Conservation (phyloP, 2,113 vertebrate species). For the Ophiodon elongatus region DNA sequence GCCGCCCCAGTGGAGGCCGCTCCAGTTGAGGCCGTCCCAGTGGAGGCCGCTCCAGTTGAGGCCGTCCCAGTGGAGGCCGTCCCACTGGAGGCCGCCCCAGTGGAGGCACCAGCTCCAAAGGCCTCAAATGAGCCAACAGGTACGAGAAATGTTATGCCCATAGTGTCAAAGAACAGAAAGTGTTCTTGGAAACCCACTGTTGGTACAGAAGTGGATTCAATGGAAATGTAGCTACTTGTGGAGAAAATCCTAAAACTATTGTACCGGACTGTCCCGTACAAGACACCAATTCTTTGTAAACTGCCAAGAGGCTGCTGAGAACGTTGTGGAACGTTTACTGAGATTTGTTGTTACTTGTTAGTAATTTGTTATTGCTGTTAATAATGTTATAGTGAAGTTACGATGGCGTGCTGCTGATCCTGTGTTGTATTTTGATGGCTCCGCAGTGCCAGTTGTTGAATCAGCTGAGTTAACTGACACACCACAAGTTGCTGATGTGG, state of each 20-base stretch:
- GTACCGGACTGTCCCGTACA: background rate
- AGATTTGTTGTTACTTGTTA: no score
- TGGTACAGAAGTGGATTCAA: background rate
- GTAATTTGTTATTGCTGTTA: background rate
- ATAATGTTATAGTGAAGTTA: background rate
- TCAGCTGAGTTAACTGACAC: constrained; percentile 18
- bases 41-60: constrained; percentile 9
- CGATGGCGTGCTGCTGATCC: background rate
- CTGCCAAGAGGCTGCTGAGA: background rate
- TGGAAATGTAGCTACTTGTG: background rate
- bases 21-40: no score
- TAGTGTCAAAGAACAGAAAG: background rate
- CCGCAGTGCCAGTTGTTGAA: constrained; percentile 40
- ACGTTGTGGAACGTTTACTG: background rate
- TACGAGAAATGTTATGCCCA: constrained; percentile 10
- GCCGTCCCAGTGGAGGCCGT: background rate
- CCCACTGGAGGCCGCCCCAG: background rate
- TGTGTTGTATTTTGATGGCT: background rate
- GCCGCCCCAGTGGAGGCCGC: no score
- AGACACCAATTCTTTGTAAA: background rate
- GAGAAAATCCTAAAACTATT: background rate
- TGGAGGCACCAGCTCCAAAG: constrained; percentile 14
- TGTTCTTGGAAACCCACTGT: background rate
- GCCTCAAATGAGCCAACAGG: constrained; percentile 50
- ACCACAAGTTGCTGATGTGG: constrained; percentile 8